Conservation (phyloP, 2,113 vertebrate species). For the Psammodynastes pulverulentus region DNA sequence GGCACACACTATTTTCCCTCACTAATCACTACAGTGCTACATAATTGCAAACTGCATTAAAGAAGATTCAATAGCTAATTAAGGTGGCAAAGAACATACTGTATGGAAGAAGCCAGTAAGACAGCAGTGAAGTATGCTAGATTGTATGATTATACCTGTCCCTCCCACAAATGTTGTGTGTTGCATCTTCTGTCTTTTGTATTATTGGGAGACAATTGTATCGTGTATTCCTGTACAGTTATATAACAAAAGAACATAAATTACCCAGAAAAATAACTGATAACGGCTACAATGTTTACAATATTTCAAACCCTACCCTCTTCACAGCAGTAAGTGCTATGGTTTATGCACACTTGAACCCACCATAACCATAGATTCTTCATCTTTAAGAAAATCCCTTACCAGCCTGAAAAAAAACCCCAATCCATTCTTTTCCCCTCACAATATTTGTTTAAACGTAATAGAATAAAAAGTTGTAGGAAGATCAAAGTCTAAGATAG, state of each 20-base stretch:
- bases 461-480: not conserved
- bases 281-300: not conserved
- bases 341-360: not conserved
- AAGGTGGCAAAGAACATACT: not conserved
- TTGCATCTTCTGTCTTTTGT: not conserved
- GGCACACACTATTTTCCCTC: not conserved
- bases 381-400: not conserved
- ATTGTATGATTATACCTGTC: not conserved
- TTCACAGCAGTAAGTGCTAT: not conserved
- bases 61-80: not conserved
- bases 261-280: not conserved
- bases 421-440: not conserved
- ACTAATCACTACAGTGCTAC: not conserved
- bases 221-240: not conserved
- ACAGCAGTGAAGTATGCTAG: not conserved
- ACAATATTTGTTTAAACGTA: not conserved
- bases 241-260: not conserved
- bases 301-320: not conserved
- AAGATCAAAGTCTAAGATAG: not conserved
- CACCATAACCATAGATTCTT: not conserved
- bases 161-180: not conserved
- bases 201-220: not conserved
- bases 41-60: not conserved
- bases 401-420: not conserved
- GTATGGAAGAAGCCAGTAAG: not conserved